Percentiles rank a stretch among this genome's conserved stretches.
These are phyloP conservation scores for Tholera decimalis DNA, from an alignment of 2,888 invertebrate genomes.

Conservation along the genomic window DNA sequence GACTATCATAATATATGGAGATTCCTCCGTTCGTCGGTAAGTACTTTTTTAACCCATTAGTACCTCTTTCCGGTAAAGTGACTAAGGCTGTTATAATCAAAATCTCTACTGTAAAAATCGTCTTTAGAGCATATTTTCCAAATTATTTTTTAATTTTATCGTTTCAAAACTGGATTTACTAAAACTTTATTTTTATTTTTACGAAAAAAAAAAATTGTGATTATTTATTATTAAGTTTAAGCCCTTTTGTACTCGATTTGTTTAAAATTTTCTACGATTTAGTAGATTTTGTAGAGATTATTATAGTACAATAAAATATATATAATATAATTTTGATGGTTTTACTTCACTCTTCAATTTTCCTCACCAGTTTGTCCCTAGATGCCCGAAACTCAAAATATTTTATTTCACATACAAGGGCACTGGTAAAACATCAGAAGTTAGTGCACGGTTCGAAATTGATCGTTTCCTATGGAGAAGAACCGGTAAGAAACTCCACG, in stretches of 20 bases:
- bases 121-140: constrained; percentile 28
- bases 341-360: constrained; percentile 10
- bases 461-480: too few species aligned
- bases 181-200: constrained; percentile 27
- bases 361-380: too few species aligned
- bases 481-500: too few species aligned
- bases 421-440: too few species aligned
- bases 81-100: too few species aligned
- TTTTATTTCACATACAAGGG: too few species aligned
- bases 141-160: constrained; percentile 10
- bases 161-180: constrained; percentile 18
- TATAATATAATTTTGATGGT: constrained; percentile 17
- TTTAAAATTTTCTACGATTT: constrained; percentile 52
- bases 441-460: too few species aligned
- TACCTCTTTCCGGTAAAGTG: too few species aligned
- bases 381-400: too few species aligned
- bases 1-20: too few species aligned
- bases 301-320: constrained; percentile 60
- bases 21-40: too few species aligned
- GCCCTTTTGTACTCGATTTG: constrained; percentile 44
- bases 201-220: constrained; percentile 52
- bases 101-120: neutral
- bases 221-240: constrained; percentile 58
- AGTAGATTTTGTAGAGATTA: constrained; percentile 56
- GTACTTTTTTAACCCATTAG: too few species aligned